Evolutionary conservation across 2,797 vertebrate genomes (phyloP).

Genomic region (Malacoctenus gilli): DNA sequence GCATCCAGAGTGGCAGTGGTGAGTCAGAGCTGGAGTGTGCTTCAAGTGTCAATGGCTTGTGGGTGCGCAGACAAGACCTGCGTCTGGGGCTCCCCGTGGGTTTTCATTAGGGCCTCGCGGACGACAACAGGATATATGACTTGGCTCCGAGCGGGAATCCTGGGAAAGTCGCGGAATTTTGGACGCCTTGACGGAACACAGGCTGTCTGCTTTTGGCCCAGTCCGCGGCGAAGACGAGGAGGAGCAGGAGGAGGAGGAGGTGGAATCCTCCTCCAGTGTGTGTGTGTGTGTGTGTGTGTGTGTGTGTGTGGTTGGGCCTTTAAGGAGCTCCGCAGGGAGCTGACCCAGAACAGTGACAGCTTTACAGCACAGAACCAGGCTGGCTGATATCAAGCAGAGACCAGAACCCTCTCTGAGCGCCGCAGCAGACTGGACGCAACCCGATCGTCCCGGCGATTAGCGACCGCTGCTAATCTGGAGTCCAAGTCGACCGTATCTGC

Average conservation of each 20-base stretch:
- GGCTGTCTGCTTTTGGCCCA: constrained; percentile 71
- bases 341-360: constrained; percentile 75
- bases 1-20: constrained; percentile 6
- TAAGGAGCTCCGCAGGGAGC: constrained; percentile 63
- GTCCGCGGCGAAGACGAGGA: constrained; percentile 36
- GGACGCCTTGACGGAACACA: constrained; percentile 81
- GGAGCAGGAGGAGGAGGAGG: constrained; percentile 37
- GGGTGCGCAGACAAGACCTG: constrained; percentile 43
- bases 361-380: constrained; percentile 58
- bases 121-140: constrained; percentile 80
- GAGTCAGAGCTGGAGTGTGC: constrained; percentile 33
- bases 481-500: constrained; percentile 29
- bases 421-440: constrained; percentile 39
- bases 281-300: constrained; percentile 20
- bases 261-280: constrained; percentile 46
- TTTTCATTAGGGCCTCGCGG: constrained; percentile 73
- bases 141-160: constrained; percentile 74
- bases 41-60: constrained; percentile 44
- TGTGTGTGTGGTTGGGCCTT: constrained; percentile 36
- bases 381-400: constrained; percentile 46
- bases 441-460: constrained; percentile 27
- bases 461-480: constrained; percentile 24
- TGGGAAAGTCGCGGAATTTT: constrained; percentile 83
- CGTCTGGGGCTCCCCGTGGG: constrained; percentile 60
- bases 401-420: constrained; percentile 29